phyloP scores from a whole-genome alignment of 2,797 vertebrate species.

The Chelmon rostratus region DNA sequence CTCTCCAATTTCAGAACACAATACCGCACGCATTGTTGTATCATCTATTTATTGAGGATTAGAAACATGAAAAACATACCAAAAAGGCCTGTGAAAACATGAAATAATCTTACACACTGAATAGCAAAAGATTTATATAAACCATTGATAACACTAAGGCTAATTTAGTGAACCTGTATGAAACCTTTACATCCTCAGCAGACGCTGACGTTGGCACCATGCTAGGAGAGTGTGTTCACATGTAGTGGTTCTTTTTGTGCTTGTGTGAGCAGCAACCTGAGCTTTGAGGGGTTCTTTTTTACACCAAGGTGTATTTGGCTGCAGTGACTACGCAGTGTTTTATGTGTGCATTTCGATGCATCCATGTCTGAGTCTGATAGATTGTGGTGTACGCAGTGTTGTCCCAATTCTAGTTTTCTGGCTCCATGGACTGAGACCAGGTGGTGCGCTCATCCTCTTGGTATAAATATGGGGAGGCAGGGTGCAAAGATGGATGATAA shows the following conservation, averaged over 20 bases:
- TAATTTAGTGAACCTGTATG: slow-evolving; percentile 45
- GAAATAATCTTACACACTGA: slow-evolving; percentile 45
- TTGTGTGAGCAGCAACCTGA: slow-evolving; percentile 65
- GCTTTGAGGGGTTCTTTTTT: slow-evolving; percentile 52
- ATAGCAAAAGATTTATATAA: slow-evolving; percentile 69
- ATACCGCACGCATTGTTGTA: slow-evolving; percentile 29
- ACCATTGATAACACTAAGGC: slow-evolving; percentile 56
- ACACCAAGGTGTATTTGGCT: slow-evolving; percentile 34
- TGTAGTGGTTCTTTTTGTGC: slow-evolving; percentile 51
- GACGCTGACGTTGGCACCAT: slow-evolving; percentile 72
- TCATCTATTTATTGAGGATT: slow-evolving; percentile 75
- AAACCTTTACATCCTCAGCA: slow-evolving; percentile 51
- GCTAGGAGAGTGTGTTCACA: slow-evolving; percentile 48
- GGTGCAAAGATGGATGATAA: slow-evolving; percentile 39
- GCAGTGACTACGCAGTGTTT: slow-evolving; percentile 23
- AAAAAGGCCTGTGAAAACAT: slow-evolving; percentile 67
- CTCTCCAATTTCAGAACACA: slow-evolving; percentile 43
- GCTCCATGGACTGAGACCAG: slow-evolving; percentile 36
- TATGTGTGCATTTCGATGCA: slow-evolving; percentile 27
- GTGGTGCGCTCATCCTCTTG: slow-evolving; percentile 37
- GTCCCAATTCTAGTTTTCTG: slow-evolving; percentile 43
- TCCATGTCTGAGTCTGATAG: slow-evolving; percentile 23
- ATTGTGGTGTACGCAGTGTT: slow-evolving; percentile 25
- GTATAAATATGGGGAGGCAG: slow-evolving; percentile 26
- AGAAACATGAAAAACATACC: slow-evolving; percentile 74